Base-by-base conservation (phyloP, 2,113 vertebrate species). In the Sorex fumeus region DNA sequence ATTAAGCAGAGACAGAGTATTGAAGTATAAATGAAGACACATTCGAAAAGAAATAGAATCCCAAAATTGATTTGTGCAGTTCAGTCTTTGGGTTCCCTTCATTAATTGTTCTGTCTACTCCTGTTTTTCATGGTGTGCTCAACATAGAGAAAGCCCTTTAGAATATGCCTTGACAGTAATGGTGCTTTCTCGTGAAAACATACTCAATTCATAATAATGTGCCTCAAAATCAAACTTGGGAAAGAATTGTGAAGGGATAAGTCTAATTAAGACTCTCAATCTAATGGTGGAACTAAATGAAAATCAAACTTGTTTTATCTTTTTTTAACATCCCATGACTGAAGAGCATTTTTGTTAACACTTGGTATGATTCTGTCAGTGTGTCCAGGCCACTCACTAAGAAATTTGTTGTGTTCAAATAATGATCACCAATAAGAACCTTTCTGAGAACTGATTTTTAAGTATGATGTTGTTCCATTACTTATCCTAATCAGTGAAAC, bases 11-110 rank as follows among this genome's bases (percentile, higher is more conserved):
- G 79, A 57, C n/a, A 75, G 66, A 60, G 50, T 78, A 87, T 89
- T 90, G 76, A 92, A 94, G 88, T 84, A 95, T 71, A 96, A 95
- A 94, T 94, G 88, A 95, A 96, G 90, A 93, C 47, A 47, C 91
- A 92, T 45, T 64, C 57, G 27, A 60, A 92, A 50, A 93, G 72
- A 87, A 94, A 93, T 89, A 60, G 45, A 88, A 93, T 80, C n/a
- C 13, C 43, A 84, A 47, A 95, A 95, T 92, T 93, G 92, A 96
- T 95, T 92, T 53, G 47, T 76, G 77, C 77, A 72, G 30, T 47
- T 82, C 64, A 43, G 43, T 70, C 50, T 89, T 81, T 72, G 72
- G 80, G 27, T 74, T 94, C 43, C 64, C 64, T 93, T 62, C n/a
- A 13, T 91, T 95, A 97, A 96, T 92, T 88, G 50, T 62, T 69